These are phyloP conservation scores for Turnix velox DNA, from an alignment of 2,113 vertebrate genomes.

Conservation along the genomic window DNA sequence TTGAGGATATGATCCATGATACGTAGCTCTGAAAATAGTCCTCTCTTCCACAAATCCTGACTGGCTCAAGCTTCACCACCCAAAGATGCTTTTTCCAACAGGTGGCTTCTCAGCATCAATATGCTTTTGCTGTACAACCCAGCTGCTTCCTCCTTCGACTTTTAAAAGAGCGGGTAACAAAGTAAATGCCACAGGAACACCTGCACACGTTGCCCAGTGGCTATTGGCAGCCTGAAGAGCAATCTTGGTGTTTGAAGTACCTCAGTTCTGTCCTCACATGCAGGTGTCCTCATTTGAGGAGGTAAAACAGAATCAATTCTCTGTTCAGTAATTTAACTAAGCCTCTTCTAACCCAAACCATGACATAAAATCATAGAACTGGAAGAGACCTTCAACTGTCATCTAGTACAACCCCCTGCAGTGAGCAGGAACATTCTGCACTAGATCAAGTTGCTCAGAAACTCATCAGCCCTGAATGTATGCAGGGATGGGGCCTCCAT, in stretches of 20 bases:
- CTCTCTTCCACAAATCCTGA: neutral
- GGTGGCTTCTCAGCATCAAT: neutral
- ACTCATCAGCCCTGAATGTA: too few species aligned
- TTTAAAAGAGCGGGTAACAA: neutral
- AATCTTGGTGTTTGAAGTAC: neutral
- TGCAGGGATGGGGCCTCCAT: too few species aligned
- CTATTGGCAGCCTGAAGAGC: neutral
- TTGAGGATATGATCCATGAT: accelerated
- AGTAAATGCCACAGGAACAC: neutral
- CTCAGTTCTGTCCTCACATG: neutral
- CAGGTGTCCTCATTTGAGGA: too few species aligned
- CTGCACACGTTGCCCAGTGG: accelerated
- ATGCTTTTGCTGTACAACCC: neutral
- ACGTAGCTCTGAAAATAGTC: neutral
- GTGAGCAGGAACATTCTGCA: too few species aligned
- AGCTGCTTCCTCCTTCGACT: neutral
- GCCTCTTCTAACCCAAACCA: too few species aligned
- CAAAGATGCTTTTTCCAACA: neutral
- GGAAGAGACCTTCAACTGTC: too few species aligned
- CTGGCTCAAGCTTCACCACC: neutral
- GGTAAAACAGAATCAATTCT: too few species aligned
- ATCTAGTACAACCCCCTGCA: too few species aligned
- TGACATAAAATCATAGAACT: too few species aligned
- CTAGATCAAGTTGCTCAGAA: too few species aligned
- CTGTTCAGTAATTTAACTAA: too few species aligned